phyloP scores from a whole-genome alignment of 2,797 vertebrate genomes.

The Jordanella pulchra region DNA sequence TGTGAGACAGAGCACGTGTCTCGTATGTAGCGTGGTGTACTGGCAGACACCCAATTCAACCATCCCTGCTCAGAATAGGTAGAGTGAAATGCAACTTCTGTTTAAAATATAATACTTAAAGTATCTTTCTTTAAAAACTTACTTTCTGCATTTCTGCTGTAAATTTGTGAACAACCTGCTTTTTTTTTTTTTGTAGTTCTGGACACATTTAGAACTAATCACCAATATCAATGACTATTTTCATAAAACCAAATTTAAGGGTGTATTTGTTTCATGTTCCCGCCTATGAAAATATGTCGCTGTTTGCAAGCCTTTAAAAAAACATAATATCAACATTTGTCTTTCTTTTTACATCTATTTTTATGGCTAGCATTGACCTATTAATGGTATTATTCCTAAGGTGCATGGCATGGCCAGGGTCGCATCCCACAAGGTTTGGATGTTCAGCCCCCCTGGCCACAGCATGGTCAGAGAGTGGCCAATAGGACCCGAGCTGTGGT shows the following conservation, averaged over 20 bases:
- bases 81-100: slow-evolving; percentile 16
- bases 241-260: neutral
- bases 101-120: slow-evolving; percentile 1
- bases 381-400: slow-evolving; percentile 78
- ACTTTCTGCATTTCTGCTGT: slow-evolving; percentile 13
- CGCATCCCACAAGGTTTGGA: slow-evolving; percentile 70
- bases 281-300: slow-evolving; percentile 11
- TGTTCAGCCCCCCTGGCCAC: slow-evolving; percentile 72
- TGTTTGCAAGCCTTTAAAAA: slow-evolving; percentile 17
- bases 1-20: slow-evolving; percentile 61
- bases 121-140: slow-evolving; percentile 3
- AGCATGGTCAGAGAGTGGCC: slow-evolving; percentile 83
- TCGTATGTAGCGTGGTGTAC: slow-evolving; percentile 57
- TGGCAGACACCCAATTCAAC: slow-evolving; percentile 58
- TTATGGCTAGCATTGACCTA: slow-evolving; percentile 70
- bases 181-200: neutral
- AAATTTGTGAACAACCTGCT: slow-evolving; percentile 1
- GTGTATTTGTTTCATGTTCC: slow-evolving; percentile 6
- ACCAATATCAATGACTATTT: neutral
- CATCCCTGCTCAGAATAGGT: slow-evolving; percentile 40
- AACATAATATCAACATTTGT: slow-evolving; percentile 16
- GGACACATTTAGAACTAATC: neutral
- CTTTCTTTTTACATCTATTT: slow-evolving; percentile 24
- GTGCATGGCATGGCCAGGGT: slow-evolving; percentile 79
- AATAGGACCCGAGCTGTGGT: slow-evolving; percentile 83